Evolutionary conservation across 2,113 vertebrate species (phyloP).

Genomic region (Dryoscopus gambensis): DNA sequence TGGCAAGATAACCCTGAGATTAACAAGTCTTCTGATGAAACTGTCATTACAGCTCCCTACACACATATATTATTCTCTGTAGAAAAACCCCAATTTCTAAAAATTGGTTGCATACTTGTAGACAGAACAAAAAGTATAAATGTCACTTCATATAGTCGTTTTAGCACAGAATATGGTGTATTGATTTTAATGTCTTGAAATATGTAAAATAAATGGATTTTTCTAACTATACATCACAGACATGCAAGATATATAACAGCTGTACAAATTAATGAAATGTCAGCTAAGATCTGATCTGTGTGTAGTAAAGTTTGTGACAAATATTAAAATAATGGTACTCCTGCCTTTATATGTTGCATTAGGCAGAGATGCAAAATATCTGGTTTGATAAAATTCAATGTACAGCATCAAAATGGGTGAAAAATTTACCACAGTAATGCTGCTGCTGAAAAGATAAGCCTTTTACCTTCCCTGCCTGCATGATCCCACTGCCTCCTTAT

Average conservation of each 20-base stretch:
- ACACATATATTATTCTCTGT: constrained; percentile 29
- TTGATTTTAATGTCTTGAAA: constrained; percentile 29
- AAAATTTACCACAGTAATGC: not conserved
- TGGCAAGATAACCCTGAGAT: constrained; percentile 26
- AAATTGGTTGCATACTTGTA: constrained; percentile 1
- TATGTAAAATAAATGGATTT: constrained; percentile 32
- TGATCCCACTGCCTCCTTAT: not conserved
- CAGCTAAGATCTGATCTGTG: not conserved
- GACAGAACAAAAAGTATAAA: constrained; percentile 18
- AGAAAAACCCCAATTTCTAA: constrained; percentile 32
- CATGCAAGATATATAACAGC: not conserved
- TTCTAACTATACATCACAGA: not conserved
- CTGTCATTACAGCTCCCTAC: constrained; percentile 21
- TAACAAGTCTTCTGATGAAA: constrained; percentile 30
- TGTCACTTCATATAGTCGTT: not conserved
- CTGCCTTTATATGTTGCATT: not conserved
- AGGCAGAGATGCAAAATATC: not conserved
- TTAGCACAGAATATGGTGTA: not conserved
- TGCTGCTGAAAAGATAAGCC: not conserved
- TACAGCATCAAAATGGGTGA: not conserved
- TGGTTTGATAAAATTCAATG: not conserved
- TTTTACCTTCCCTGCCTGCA: not conserved
- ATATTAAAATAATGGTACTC: not conserved
- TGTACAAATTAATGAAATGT: not conserved
- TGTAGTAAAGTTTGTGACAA: not conserved